Percentiles rank a stretch among this genome's conserved stretches.
phyloP scores from a whole-genome alignment of 2,888 invertebrate genomes.

The Sussaba pulchella region DNA sequence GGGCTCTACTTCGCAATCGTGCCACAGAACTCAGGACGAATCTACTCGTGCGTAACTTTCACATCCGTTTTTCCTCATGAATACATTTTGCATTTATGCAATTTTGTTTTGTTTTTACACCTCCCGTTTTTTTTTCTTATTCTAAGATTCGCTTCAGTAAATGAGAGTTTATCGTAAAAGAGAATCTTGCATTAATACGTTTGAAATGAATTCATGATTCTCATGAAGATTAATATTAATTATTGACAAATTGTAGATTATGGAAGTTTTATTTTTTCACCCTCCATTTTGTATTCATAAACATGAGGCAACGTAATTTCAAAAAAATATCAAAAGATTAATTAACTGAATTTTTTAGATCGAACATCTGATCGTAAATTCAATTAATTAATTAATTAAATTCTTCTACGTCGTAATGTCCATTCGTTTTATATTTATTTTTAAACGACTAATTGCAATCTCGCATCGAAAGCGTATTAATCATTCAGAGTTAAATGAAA shows the following conservation, averaged over 20 bases:
- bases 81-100: constrained; percentile 2
- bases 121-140: not conserved
- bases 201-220: not conserved
- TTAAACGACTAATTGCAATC: no score
- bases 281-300: no score
- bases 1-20: constrained; percentile 38
- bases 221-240: not conserved
- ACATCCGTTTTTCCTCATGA: constrained; percentile 42
- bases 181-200: not conserved
- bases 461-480: no score
- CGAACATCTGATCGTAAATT: no score
- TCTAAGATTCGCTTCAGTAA: constrained; percentile 2
- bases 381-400: no score
- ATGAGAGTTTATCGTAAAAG: not conserved
- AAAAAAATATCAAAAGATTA: no score
- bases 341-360: no score
- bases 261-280: no score
- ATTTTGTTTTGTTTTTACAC: constrained; percentile 8
- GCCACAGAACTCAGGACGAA: constrained; percentile 40
- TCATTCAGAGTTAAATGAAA: not conserved
- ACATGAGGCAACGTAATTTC: no score
- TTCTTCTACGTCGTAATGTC: no score
- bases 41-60: constrained; percentile 40
- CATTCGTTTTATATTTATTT: not conserved
- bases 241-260: not conserved